Evolutionary conservation across 2,113 vertebrate genomes (phyloP).

Genomic region (Lophotis ruficrista): DNA sequence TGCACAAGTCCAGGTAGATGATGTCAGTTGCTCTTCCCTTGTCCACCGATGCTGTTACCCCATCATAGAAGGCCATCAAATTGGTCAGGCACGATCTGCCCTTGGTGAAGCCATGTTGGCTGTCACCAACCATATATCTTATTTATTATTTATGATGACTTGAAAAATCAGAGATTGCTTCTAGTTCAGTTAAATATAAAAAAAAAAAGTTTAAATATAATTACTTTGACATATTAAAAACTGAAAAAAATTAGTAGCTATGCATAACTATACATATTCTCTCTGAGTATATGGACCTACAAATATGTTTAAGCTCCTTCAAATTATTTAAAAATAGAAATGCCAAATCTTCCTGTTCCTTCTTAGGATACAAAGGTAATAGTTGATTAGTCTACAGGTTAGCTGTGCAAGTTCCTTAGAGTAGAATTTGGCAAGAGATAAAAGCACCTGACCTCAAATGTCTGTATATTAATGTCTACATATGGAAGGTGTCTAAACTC

Average conservation of each 20-base stretch:
- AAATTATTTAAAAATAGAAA: conserved; percentile 52
- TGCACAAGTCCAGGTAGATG: no score
- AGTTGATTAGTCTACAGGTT: neutral
- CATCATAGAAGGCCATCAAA: no score
- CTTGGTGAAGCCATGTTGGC: no score
- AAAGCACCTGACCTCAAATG: neutral
- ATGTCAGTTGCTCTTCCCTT: no score
- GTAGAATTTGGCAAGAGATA: neutral
- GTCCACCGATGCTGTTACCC: no score
- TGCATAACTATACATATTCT: neutral
- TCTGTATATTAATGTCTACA: neutral
- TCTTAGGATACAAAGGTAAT: neutral
- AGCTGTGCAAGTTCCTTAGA: neutral
- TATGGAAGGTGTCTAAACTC: neutral
- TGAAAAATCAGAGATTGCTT: neutral
- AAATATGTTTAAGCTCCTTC: conserved; percentile 7
- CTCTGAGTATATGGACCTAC: neutral
- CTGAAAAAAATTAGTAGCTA: conserved; percentile 1
- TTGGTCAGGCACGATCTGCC: no score
- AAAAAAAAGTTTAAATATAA: conserved; percentile 7
- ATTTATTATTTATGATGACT: neutral
- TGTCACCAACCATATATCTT: no score
- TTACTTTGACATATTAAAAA: conserved; percentile 47
- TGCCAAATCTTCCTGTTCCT: neutral
- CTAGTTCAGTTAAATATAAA: neutral